Evolutionary conservation across 1,140 invertebrate species (phyloP).

Genomic region (Temnothorax longispinosus): DNA sequence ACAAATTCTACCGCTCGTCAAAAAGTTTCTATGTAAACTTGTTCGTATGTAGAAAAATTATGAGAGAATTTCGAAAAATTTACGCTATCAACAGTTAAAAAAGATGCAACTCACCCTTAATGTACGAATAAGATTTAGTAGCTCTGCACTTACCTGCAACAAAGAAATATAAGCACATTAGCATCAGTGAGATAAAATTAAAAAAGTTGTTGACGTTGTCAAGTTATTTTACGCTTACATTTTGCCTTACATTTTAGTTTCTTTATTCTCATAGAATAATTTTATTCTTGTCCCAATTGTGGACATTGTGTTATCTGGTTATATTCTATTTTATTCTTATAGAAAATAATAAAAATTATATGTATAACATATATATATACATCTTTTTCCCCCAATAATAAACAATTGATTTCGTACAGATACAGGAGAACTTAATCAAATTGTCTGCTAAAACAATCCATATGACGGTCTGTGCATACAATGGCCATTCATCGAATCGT

Average conservation of each 20-base stretch:
- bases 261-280: no score
- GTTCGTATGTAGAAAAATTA: not conserved
- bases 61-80: constrained; percentile 14
- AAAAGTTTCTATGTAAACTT: not conserved
- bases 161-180: constrained; percentile 27
- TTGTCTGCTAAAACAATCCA: not conserved
- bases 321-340: not conserved
- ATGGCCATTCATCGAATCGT: not conserved
- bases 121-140: constrained; percentile 30
- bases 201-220: not conserved
- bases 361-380: no score
- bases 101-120: constrained; percentile 38
- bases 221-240: not conserved
- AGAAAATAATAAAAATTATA: not conserved
- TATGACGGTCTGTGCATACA: not conserved
- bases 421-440: not conserved
- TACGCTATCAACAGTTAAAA: constrained; percentile 1
- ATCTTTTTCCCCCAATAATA: not conserved
- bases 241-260: not conserved
- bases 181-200: not conserved
- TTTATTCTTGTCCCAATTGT: no score
- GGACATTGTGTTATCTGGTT: no score
- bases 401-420: not conserved
- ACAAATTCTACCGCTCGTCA: not conserved
- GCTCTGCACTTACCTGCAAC: constrained; percentile 53